phyloP scores from a whole-genome alignment of 2,888 invertebrate species.

The Nesidiocoris tenuis region DNA sequence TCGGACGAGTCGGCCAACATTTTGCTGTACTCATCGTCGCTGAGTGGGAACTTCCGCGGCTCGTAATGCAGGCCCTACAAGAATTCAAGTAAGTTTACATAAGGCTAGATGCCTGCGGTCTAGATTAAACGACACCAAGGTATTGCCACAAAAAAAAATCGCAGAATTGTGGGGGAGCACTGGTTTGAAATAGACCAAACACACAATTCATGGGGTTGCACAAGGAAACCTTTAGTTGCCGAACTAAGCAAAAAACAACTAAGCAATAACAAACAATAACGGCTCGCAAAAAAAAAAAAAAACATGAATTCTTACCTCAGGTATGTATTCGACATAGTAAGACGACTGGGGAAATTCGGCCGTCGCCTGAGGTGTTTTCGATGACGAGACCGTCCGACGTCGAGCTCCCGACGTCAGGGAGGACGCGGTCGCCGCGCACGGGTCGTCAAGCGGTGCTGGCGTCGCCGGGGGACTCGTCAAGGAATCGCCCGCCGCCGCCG shows the following conservation, averaged over 20 bases:
- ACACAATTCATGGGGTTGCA: too few species aligned
- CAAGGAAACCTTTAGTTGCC: too few species aligned
- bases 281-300: too few species aligned
- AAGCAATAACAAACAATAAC: too few species aligned
- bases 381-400: slow-evolving; percentile 46
- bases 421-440: slow-evolving; percentile 2
- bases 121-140: too few species aligned
- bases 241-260: too few species aligned
- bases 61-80: slow-evolving; percentile 72
- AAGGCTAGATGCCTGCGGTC: too few species aligned
- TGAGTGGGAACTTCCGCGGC: slow-evolving; percentile 71
- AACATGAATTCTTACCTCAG: slow-evolving; percentile 19
- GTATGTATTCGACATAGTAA: slow-evolving; percentile 28
- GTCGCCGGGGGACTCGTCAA: slow-evolving; percentile 60
- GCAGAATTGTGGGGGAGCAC: too few species aligned
- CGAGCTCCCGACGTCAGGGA: slow-evolving; percentile 21
- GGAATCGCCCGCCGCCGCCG: slow-evolving; percentile 52
- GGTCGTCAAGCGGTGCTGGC: slow-evolving; percentile 52
- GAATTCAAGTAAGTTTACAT: too few species aligned
- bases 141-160: too few species aligned
- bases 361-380: slow-evolving; percentile 9
- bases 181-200: too few species aligned
- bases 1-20: slow-evolving; percentile 63
- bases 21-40: slow-evolving; percentile 66
- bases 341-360: slow-evolving; percentile 11